phyloP scores from a whole-genome alignment of 1,140 invertebrate genomes.

The Lucilia sericata region DNA sequence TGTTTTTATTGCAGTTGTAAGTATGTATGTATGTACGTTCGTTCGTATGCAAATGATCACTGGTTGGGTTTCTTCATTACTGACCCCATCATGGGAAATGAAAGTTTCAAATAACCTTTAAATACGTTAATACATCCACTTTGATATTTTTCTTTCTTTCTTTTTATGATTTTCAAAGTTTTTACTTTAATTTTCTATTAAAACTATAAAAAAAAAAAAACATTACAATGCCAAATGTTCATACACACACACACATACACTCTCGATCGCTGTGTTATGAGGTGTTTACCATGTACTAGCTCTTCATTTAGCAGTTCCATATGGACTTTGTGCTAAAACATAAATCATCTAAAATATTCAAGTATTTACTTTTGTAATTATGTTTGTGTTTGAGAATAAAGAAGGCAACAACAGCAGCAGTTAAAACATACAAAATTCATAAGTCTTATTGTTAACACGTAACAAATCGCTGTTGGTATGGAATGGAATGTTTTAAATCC shows the following conservation, averaged over 20 bases:
- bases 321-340: conserved; percentile 1
- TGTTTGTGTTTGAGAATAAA: background rate
- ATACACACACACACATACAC: background rate
- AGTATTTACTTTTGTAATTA: background rate
- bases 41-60: background rate
- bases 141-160: background rate
- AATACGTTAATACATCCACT: background rate
- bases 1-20: too few species aligned
- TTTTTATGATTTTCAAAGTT: background rate
- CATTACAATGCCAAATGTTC: background rate
- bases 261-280: background rate
- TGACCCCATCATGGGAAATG: conserved; percentile 22
- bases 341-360: conserved; percentile 2
- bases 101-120: background rate
- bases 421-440: background rate
- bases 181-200: background rate
- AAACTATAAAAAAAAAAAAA: background rate
- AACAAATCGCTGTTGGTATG: conserved; percentile 25
- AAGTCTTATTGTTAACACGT: conserved; percentile 23
- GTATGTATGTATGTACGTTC: too few species aligned
- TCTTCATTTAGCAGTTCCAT: background rate
- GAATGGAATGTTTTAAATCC: background rate
- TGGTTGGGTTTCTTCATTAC: background rate
- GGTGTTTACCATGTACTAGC: too few species aligned
- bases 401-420: background rate